Evolutionary conservation across 2,797 vertebrate species (phyloP).

Genomic region (Karalla daura): DNA sequence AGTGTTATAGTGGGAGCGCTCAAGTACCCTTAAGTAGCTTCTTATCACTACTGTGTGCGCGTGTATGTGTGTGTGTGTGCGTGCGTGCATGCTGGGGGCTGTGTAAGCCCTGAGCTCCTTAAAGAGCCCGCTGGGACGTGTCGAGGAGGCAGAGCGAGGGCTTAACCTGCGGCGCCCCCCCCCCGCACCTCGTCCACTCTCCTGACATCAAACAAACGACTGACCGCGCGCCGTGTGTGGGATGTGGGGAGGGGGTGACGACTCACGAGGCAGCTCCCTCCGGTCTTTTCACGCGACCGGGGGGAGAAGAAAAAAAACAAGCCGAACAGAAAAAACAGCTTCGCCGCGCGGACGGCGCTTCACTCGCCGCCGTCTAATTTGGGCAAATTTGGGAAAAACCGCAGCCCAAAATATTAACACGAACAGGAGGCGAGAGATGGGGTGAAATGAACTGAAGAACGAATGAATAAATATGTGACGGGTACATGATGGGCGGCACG

Average conservation of each 20-base stretch:
- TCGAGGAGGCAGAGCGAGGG: constrained; percentile 40
- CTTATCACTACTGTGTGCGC: constrained; percentile 54
- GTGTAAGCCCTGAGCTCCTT: constrained; percentile 52
- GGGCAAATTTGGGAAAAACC: too few species aligned
- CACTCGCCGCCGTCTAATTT: too few species aligned
- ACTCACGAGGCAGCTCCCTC: too few species aligned
- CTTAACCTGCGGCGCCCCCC: constrained; percentile 30
- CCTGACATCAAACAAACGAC: neutral
- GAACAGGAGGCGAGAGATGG: too few species aligned
- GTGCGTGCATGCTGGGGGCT: constrained; percentile 25
- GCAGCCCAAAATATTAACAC: too few species aligned
- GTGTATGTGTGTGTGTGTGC: constrained; percentile 8
- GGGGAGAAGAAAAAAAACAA: too few species aligned
- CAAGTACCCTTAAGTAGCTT: constrained; percentile 68
- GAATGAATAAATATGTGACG: too few species aligned
- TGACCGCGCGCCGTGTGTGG: neutral
- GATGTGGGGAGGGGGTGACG: neutral
- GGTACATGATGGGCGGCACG: too few species aligned
- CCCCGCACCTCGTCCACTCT: neutral
- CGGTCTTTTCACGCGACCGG: too few species aligned
- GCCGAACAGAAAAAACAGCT: too few species aligned
- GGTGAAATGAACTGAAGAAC: too few species aligned
- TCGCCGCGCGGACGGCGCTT: too few species aligned
- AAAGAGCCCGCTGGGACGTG: constrained; percentile 61
- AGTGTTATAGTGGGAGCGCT: constrained; percentile 61